A percentile compares a stretch with the other conserved stretches of the same genome.
Conservation (phyloP, 2,797 vertebrate genomes). For the Echeneis naucrates region DNA sequence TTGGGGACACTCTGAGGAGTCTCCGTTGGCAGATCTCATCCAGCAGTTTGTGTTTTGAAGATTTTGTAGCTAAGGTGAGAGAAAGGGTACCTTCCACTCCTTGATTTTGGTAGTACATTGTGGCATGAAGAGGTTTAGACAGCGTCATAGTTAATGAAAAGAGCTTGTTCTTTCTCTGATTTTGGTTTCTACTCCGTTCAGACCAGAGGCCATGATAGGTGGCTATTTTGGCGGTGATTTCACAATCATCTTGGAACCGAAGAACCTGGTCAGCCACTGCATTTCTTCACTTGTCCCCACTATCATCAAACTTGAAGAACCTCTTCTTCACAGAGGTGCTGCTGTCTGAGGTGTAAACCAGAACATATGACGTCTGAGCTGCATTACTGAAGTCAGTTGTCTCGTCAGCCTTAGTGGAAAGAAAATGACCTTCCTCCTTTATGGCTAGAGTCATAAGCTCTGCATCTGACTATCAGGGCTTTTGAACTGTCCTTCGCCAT, state of each 20-base stretch:
- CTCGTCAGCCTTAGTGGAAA: not conserved
- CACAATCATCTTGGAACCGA: too few species aligned
- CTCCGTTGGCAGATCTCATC: too few species aligned
- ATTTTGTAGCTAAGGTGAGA: too few species aligned
- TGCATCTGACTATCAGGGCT: not conserved
- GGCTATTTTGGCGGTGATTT: too few species aligned
- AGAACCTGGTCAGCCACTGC: too few species aligned
- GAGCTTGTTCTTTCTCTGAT: not conserved
- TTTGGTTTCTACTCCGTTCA: not conserved
- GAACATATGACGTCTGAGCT: not conserved
- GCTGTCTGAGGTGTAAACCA: not conserved
- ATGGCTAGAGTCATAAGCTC: not conserved
- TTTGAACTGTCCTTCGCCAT: not conserved
- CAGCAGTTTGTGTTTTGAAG: too few species aligned
- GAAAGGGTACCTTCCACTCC: too few species aligned
- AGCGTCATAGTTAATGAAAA: slow-evolving; percentile 6
- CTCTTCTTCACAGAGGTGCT: not conserved
- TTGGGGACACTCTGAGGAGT: too few species aligned
- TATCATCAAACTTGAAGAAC: too few species aligned
- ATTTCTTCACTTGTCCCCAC: too few species aligned
- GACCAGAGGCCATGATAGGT: slow-evolving; percentile 3
- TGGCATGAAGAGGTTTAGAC: too few species aligned
- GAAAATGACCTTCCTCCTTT: not conserved
- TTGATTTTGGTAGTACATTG: too few species aligned
- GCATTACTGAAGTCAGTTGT: not conserved